A percentile compares a stretch with the other conserved stretches of the same genome.
phyloP scores from a whole-genome alignment of 2,888 invertebrate genomes.

The Zaprionus obscuricornis region DNA sequence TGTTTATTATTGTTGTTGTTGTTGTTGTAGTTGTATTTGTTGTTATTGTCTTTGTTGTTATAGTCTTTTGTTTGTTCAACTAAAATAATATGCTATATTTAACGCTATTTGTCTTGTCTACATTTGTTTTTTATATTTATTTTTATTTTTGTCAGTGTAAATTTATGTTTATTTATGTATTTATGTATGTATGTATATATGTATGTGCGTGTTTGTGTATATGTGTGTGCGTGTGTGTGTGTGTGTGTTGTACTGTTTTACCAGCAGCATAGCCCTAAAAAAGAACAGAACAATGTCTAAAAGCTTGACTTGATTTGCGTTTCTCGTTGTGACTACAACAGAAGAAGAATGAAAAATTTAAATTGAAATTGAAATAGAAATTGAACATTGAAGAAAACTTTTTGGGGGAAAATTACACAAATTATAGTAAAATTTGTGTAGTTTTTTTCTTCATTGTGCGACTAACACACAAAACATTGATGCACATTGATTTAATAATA shows the following conservation, averaged over 20 bases:
- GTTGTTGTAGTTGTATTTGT: slow-evolving; percentile 21
- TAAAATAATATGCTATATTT: no score
- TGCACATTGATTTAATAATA: slow-evolving; percentile 34
- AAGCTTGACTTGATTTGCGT: slow-evolving; percentile 46
- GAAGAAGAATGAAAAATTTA: slow-evolving; percentile 4
- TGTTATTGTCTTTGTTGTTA: slow-evolving; percentile 13
- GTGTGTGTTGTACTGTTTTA: slow-evolving; percentile 43
- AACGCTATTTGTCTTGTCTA: no score
- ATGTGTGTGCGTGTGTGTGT: slow-evolving; percentile 4
- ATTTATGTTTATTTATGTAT: slow-evolving; percentile 12
- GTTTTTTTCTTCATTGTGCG: slow-evolving; percentile 31
- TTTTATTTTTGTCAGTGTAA: no score
- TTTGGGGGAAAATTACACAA: slow-evolving; percentile 13
- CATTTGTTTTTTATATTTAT: no score
- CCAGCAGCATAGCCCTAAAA: slow-evolving; percentile 17
- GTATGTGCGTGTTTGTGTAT: slow-evolving; percentile 18
- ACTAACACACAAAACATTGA: slow-evolving; percentile 53
- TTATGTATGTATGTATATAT: slow-evolving; percentile 20
- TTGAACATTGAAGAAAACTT: slow-evolving; percentile 9
- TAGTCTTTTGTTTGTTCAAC: slow-evolving; percentile 28
- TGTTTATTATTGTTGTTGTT: slow-evolving; percentile 11
- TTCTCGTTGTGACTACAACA: slow-evolving; percentile 30
- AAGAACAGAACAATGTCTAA: slow-evolving; percentile 45
- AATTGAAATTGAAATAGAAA: background rate
- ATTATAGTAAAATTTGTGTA: slow-evolving; percentile 23